Evolutionary conservation across 2,113 vertebrate species (phyloP).

Genomic region (pig (Sus scrofa)): T2T-Sscrofa CM000813.6:89459001-89459500

Average conservation of each 20-base stretch:
- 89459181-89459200: not conserved
- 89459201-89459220: not conserved
- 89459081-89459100: not conserved
- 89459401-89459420: not conserved
- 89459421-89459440: not conserved
- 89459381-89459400: not conserved
- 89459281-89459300: not conserved
- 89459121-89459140: not conserved
- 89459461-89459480: too few relatives aligned
- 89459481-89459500: too few relatives aligned
- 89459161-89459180: not conserved
- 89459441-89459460: too few relatives aligned
- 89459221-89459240: not conserved
- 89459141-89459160: not conserved
- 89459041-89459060: not conserved
- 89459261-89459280: not conserved
- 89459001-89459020: not conserved
- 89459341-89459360: not conserved
- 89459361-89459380: not conserved
- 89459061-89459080: not conserved
- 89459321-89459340: not conserved
- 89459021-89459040: not conserved
- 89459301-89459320: not conserved
- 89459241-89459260: not conserved
- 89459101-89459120: not conserved